Percentiles rank a stretch among this genome's conserved stretches.
Evolutionary conservation across 2,113 vertebrate genomes (phyloP).

Genomic region (Haemorhous mexicanus): DNA sequence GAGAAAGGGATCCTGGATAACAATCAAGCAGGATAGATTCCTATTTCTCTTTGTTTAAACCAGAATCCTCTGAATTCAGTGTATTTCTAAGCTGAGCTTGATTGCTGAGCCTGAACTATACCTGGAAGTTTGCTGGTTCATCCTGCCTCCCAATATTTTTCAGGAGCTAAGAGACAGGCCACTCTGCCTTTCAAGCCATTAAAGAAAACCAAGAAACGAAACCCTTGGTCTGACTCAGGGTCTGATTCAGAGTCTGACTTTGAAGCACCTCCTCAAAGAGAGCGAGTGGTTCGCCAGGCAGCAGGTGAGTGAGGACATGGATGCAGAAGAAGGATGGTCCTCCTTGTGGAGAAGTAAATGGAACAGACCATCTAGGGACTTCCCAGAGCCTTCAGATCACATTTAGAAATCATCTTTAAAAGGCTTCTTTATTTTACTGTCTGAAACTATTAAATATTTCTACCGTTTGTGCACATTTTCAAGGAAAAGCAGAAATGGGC

Average conservation of each 20-base stretch:
- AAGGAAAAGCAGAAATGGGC: background rate
- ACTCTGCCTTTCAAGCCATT: constrained; percentile 85
- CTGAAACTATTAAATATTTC: background rate
- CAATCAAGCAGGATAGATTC: fast-evolving
- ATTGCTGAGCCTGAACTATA: background rate
- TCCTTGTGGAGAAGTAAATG: background rate
- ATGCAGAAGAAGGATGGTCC: background rate
- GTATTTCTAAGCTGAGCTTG: background rate
- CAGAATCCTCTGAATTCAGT: background rate
- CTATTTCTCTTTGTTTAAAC: background rate
- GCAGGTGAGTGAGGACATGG: constrained; percentile 54
- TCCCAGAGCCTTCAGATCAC: background rate
- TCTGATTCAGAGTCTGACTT: constrained; percentile 67
- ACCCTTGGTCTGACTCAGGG: constrained; percentile 78
- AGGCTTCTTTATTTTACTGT: background rate
- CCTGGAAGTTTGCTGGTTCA: background rate
- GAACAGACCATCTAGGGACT: background rate
- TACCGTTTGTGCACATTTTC: background rate
- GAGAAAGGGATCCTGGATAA: background rate
- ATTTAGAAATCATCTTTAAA: background rate
- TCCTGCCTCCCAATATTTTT: constrained; percentile 1
- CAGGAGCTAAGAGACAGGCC: constrained; percentile 81
- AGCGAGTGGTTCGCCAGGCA: constrained; percentile 65
- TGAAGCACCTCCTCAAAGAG: constrained; percentile 68
- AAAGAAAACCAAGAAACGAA: constrained; percentile 77